Conservation (phyloP, 2,797 vertebrate genomes). For the Tinamus major region DNA sequence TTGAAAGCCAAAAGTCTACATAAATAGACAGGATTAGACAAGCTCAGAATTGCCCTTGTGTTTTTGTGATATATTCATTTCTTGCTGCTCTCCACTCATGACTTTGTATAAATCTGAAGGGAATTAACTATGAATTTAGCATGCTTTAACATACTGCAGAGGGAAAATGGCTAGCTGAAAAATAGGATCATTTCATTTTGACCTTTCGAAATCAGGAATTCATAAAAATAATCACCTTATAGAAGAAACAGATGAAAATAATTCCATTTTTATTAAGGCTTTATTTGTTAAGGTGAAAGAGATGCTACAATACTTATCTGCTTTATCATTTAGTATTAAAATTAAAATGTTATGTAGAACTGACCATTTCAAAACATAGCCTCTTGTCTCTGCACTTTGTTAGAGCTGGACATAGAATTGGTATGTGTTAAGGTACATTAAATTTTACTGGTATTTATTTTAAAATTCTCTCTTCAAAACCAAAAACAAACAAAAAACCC, state of each 20-base stretch:
- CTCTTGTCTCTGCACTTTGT: conserved; percentile 20
- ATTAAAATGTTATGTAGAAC: not conserved
- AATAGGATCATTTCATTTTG: not conserved
- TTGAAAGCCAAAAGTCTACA: conserved; percentile 29
- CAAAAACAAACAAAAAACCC: not conserved
- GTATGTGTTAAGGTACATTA: not conserved
- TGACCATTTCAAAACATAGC: not conserved
- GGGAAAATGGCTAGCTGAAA: conserved; percentile 8
- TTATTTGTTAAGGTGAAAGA: conserved; percentile 60
- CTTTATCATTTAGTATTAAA: conserved; percentile 20
- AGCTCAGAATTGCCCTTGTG: conserved; percentile 40
- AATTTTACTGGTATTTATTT: not conserved
- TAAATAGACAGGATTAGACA: conserved; percentile 25
- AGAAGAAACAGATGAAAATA: conserved; percentile 21
- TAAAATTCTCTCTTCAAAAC: not conserved
- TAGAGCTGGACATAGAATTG: not conserved
- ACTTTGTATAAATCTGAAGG: conserved; percentile 6
- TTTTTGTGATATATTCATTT: not conserved
- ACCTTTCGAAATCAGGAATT: not conserved
- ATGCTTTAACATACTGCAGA: conserved; percentile 7
- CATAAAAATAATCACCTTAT: conserved; percentile 32
- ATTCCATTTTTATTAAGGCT: conserved; percentile 51
- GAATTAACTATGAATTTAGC: not conserved
- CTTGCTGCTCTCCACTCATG: not conserved
- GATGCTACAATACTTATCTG: conserved; percentile 34